phyloP scores from a whole-genome alignment of 2,888 invertebrate species.

The Steinernema carpocapsae region DNA sequence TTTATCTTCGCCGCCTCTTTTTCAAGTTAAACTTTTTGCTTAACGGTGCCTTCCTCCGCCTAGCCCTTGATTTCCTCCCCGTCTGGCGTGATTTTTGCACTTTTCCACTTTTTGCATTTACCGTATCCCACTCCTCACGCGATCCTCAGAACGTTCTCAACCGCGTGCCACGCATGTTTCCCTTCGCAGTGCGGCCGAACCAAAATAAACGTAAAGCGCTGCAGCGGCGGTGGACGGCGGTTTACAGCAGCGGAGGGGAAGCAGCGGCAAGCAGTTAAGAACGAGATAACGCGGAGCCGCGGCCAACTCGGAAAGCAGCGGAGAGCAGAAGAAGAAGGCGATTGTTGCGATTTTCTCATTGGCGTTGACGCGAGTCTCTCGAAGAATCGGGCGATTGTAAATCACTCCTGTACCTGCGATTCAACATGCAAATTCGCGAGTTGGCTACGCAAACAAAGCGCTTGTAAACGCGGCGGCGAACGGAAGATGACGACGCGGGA shows the following conservation, averaged over 20 bases:
- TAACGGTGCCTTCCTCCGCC: too few species aligned
- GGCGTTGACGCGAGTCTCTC: neutral
- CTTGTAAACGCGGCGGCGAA: conserved; percentile 8
- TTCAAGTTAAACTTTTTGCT: too few species aligned
- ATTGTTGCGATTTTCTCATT: conserved; percentile 31
- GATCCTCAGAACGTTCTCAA: neutral
- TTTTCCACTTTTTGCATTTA: too few species aligned
- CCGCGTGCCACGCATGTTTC: conserved; percentile 7
- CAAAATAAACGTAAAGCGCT: conserved; percentile 25
- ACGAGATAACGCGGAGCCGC: conserved; percentile 4
- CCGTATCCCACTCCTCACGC: neutral
- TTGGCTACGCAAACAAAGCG: conserved; percentile 28
- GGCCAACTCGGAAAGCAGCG: neutral
- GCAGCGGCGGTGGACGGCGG: neutral
- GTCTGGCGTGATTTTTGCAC: too few species aligned
- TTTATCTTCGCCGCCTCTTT: too few species aligned
- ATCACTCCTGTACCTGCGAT: conserved; percentile 12
- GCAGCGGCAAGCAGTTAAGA: neutral
- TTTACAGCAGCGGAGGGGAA: conserved; percentile 24
- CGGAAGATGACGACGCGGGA: neutral
- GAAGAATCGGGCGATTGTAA: conserved; percentile 10
- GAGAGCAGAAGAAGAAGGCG: neutral
- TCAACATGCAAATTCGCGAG: conserved; percentile 31
- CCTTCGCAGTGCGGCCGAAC: conserved; percentile 19
- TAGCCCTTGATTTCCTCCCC: too few species aligned